Conservation (phyloP, 2,888 invertebrate species). For the Acanthopleura granulata region DNA sequence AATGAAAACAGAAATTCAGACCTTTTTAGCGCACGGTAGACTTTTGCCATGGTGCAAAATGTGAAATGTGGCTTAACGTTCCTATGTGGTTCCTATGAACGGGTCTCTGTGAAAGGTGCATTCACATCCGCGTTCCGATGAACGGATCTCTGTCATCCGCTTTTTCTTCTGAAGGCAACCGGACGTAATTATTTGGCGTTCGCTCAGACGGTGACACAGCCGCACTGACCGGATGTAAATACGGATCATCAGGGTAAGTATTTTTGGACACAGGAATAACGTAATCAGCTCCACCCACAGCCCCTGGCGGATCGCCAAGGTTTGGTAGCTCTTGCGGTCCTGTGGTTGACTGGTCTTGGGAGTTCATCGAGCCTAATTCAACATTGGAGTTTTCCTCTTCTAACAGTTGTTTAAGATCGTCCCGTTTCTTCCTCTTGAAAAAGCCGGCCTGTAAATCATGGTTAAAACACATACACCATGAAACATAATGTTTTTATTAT, state of each 20-base stretch:
- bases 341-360: not conserved
- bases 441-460: conserved; percentile 48
- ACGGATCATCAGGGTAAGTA: not conserved
- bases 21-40: no score
- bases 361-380: not conserved
- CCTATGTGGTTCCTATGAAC: not conserved
- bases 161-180: not conserved
- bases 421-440: conserved; percentile 46
- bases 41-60: no score
- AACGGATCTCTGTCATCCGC: not conserved
- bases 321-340: not conserved
- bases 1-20: no score
- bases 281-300: not conserved
- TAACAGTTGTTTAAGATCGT: conserved; percentile 40
- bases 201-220: not conserved
- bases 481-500: not conserved
- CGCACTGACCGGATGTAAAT: not conserved
- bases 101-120: not conserved
- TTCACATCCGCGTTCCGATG: not conserved
- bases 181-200: not conserved
- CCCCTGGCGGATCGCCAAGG: not conserved
- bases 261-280: not conserved
- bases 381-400: conserved; percentile 13
- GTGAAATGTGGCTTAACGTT: not conserved
- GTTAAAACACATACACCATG: no score